A percentile compares a stretch with the other conserved stretches of the same genome.
These are phyloP conservation scores for Isaurus tuberculatus DNA, from an alignment of 92 coral and sea anemone genomes.

Conservation along the genomic window DNA sequence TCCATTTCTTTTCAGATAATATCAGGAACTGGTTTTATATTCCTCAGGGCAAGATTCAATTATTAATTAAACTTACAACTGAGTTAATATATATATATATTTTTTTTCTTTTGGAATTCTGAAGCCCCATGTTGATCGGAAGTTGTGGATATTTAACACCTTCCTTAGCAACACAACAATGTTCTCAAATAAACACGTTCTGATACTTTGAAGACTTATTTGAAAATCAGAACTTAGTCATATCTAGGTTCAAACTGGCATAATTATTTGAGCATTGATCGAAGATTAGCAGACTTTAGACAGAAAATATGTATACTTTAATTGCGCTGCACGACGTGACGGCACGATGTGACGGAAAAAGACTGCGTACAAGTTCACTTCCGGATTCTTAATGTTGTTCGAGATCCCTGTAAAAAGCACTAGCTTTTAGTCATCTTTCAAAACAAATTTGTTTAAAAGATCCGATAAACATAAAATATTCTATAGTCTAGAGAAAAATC, in stretches of 20 bases:
- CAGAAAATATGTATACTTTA: not conserved
- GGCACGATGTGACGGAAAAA: not conserved
- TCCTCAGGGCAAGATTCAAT: too few species aligned
- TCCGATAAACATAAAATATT: too few species aligned
- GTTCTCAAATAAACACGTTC: not conserved
- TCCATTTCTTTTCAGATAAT: too few species aligned
- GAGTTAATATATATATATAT: too few species aligned
- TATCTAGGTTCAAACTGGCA: not conserved
- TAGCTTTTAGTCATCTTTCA: too few species aligned
- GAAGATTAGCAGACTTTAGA: not conserved
- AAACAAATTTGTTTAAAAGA: too few species aligned
- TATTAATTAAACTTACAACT: too few species aligned
- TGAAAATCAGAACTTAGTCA: not conserved
- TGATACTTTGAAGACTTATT: not conserved
- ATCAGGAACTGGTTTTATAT: too few species aligned
- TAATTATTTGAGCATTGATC: not conserved
- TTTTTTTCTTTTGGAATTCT: not conserved
- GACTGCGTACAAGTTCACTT: not conserved
- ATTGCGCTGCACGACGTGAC: not conserved
- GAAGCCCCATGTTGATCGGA: not conserved
- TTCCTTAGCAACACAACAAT: not conserved
- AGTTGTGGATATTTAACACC: not conserved
- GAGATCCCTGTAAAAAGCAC: too few species aligned
- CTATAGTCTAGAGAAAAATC: too few species aligned
- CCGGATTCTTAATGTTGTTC: not conserved